Percentiles rank a stretch among this genome's conserved stretches.
These are phyloP conservation scores for Trematomus bernacchii DNA, from an alignment of 2,797 vertebrate species.

Conservation along the genomic window DNA sequence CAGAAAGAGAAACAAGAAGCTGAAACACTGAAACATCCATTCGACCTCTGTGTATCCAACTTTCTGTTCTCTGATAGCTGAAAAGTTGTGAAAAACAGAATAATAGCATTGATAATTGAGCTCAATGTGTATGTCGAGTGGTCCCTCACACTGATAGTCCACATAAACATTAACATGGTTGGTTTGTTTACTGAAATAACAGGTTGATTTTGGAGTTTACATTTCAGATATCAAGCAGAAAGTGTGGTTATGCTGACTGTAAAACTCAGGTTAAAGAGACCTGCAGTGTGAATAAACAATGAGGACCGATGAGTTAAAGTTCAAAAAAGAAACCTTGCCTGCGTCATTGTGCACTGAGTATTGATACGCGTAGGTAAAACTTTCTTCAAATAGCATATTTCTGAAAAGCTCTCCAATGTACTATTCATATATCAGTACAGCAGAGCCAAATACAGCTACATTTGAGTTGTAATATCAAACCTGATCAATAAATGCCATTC, in stretches of 20 bases:
- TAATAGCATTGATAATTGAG: neutral
- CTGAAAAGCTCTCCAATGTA: neutral
- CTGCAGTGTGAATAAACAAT: neutral
- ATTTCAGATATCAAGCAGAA: neutral
- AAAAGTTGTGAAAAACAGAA: conserved; percentile 8
- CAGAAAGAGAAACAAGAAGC: conserved; percentile 29
- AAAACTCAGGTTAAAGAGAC: neutral
- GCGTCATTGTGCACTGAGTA: neutral
- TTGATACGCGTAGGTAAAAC: neutral
- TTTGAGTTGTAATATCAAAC: conserved; percentile 25
- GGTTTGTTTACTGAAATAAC: neutral
- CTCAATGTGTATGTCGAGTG: neutral
- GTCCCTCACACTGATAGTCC: neutral
- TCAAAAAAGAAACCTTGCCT: neutral
- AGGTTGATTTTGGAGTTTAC: neutral
- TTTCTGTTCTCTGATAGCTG: conserved; percentile 18
- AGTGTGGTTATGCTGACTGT: neutral
- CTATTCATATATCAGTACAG: neutral
- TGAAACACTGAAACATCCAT: conserved; percentile 27
- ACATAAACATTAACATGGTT: neutral
- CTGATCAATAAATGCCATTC: conserved; percentile 59
- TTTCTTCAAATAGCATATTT: neutral
- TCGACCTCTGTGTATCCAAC: conserved; percentile 21
- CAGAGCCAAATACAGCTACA: neutral
- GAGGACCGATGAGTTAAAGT: neutral